Percentiles rank a stretch among this genome's conserved stretches.
phyloP scores from a whole-genome alignment of 2,888 invertebrate genomes.

The Ichneumoninae sp. region DNA sequence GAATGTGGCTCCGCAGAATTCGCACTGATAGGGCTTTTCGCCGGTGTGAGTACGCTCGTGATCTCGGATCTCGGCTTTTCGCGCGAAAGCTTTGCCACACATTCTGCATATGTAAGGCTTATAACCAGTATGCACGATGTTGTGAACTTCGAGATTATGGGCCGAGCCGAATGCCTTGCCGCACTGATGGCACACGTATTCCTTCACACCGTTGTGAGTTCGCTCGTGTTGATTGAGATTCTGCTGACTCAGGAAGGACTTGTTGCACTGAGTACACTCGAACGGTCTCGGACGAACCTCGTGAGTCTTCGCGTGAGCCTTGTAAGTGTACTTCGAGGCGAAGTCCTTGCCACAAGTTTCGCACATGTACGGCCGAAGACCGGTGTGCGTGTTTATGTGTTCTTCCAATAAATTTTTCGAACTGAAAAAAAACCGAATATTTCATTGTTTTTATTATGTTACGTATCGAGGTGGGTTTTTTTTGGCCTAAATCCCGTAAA shows the following conservation, averaged over 20 bases:
- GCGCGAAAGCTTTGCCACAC: conserved; percentile 91
- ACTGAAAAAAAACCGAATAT: conserved; percentile 80
- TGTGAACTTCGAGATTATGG: conserved; percentile 91
- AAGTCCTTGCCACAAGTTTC: conserved; percentile 89
- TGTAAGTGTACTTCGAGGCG: conserved; percentile 92
- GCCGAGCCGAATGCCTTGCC: conserved; percentile 92
- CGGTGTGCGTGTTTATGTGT: conserved; percentile 90
- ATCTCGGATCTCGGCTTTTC: conserved; percentile 91
- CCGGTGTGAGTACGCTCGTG: conserved; percentile 93
- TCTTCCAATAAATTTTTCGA: conserved; percentile 90
- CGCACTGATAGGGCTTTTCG: conserved; percentile 92
- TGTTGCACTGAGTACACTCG: conserved; percentile 88
- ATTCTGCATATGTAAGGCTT: conserved; percentile 89
- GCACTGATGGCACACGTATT: conserved; percentile 89
- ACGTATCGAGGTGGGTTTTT: background rate
- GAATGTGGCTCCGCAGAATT: conserved; percentile 91
- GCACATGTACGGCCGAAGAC: conserved; percentile 89
- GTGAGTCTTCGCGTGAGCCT: conserved; percentile 91
- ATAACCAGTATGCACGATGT: conserved; percentile 91
- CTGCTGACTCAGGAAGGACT: conserved; percentile 91
- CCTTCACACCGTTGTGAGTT: conserved; percentile 90
- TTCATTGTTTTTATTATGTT: background rate
- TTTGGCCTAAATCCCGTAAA: background rate
- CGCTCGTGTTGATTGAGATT: conserved; percentile 91
- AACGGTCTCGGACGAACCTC: conserved; percentile 88